Conservation (phyloP, 2,888 invertebrate genomes). For the Myopa testacea region DNA sequence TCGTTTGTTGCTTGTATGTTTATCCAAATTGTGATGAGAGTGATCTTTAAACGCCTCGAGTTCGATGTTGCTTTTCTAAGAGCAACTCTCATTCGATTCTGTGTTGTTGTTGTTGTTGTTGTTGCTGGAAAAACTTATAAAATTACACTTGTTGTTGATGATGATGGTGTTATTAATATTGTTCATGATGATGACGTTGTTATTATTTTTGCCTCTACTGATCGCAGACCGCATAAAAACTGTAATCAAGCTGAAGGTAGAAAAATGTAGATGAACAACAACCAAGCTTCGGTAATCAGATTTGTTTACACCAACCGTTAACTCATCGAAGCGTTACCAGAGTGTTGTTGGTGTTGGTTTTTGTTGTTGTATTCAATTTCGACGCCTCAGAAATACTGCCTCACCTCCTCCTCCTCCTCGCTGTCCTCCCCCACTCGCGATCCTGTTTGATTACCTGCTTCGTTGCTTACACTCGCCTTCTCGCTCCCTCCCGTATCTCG, state of each 20-base stretch:
- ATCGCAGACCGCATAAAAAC: neutral
- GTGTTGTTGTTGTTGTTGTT: too few relatives aligned
- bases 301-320: slow-evolving; percentile 28
- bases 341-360: slow-evolving; percentile 1
- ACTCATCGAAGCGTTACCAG: slow-evolving; percentile 37
- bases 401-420: too few relatives aligned
- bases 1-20: neutral
- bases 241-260: neutral
- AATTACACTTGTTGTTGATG: too few relatives aligned
- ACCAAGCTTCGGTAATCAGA: slow-evolving; percentile 13
- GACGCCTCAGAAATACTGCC: too few relatives aligned
- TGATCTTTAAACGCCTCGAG: neutral
- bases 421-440: too few relatives aligned
- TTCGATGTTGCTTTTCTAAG: neutral
- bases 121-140: too few relatives aligned
- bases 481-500: too few relatives aligned
- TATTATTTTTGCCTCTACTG: neutral
- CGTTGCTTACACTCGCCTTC: too few relatives aligned
- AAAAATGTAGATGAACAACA: neutral
- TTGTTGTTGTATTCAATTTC: too few relatives aligned
- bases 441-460: too few relatives aligned
- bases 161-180: neutral
- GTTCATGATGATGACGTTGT: neutral
- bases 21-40: neutral
- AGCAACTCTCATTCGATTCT: too few relatives aligned